Percentiles rank a stretch among this genome's conserved stretches.
phyloP scores from a whole-genome alignment of 2,797 vertebrate genomes.

The Oophaga sylvatica region DNA sequence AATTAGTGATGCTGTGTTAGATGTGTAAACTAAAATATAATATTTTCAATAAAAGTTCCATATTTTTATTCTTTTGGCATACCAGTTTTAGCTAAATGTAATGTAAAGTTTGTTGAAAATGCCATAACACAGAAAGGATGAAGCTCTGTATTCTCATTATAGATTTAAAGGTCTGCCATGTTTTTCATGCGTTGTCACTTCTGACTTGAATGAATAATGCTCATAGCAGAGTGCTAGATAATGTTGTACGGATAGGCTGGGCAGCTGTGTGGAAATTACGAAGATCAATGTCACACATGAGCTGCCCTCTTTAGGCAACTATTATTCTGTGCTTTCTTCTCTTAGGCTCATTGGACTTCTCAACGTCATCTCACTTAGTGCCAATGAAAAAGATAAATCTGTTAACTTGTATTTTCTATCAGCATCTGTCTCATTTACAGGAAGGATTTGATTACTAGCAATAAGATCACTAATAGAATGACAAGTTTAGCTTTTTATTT shows the following conservation, averaged over 20 bases:
- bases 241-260: constrained; percentile 39
- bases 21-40: background rate
- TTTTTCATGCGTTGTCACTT: constrained; percentile 10
- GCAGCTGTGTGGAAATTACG: constrained; percentile 59
- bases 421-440: constrained; percentile 71
- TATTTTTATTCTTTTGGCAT: background rate
- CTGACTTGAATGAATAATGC: constrained; percentile 17
- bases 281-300: constrained; percentile 72
- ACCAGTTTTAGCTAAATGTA: background rate
- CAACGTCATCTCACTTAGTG: constrained; percentile 75
- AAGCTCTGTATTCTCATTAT: constrained; percentile 17
- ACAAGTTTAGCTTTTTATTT: background rate
- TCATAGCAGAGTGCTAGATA: constrained; percentile 28
- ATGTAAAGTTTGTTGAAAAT: constrained; percentile 1
- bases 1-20: background rate
- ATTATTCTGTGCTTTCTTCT: constrained; percentile 73
- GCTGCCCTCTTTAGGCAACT: constrained; percentile 72
- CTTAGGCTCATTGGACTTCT: constrained; percentile 77
- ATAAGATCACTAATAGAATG: constrained; percentile 43
- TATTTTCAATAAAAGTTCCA: background rate
- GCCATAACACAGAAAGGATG: constrained; percentile 22
- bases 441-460: constrained; percentile 58
- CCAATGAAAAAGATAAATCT: constrained; percentile 72
- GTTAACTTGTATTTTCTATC: constrained; percentile 77
- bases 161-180: constrained; percentile 41